Percentiles rank a stretch among this genome's conserved stretches.
These are phyloP conservation scores for Irena cyanogastra DNA, from an alignment of 2,113 vertebrate species.

Conservation along the genomic window DNA sequence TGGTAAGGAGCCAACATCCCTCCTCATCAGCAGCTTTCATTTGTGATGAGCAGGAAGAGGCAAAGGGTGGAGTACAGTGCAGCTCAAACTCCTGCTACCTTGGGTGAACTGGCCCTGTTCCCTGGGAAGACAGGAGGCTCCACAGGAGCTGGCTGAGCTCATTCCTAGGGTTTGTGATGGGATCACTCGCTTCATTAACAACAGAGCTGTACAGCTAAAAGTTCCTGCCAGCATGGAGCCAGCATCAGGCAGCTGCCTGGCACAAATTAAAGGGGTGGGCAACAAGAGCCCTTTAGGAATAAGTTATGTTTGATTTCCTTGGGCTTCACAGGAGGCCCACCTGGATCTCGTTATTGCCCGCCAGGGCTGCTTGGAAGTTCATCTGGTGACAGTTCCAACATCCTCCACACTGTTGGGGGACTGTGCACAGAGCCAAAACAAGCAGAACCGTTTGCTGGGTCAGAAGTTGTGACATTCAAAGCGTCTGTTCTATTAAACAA, in stretches of 20 bases:
- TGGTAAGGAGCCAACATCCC: constrained; percentile 69
- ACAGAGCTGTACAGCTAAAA: background rate
- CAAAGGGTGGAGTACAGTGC: background rate
- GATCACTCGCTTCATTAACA: background rate
- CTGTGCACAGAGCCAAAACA: background rate
- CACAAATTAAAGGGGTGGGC: background rate
- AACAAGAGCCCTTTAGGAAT: background rate
- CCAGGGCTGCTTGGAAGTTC: background rate
- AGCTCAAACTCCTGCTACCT: background rate
- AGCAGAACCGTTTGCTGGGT: background rate
- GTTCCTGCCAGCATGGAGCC: background rate
- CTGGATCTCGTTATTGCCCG: background rate
- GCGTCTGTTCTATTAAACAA: background rate
- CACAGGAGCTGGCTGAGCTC: background rate
- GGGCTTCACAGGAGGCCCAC: background rate
- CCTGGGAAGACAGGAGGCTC: background rate
- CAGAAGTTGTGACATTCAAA: background rate
- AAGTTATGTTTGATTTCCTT: background rate
- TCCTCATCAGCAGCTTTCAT: background rate
- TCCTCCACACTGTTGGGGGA: background rate
- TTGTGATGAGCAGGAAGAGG: background rate
- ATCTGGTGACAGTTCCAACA: background rate
- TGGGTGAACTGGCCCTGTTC: background rate
- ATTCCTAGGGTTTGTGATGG: background rate
- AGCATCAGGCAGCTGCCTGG: background rate